These are phyloP conservation scores for Agapostemon virescens DNA, from an alignment of 2,888 invertebrate genomes.

Conservation along the genomic window DNA sequence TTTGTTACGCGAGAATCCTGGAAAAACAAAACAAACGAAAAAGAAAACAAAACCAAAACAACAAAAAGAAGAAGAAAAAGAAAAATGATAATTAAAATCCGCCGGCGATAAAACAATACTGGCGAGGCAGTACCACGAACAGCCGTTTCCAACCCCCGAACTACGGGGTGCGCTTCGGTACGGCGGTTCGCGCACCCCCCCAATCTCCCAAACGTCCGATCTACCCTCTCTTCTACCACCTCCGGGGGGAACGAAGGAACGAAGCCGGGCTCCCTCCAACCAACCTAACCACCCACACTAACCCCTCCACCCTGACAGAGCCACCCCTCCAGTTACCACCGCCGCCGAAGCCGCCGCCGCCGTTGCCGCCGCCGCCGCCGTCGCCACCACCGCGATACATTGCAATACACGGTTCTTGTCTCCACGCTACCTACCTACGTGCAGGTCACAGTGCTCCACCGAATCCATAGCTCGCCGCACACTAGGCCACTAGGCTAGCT, in stretches of 20 bases:
- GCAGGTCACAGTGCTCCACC: slow-evolving; percentile 73
- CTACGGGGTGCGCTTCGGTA: slow-evolving; percentile 13
- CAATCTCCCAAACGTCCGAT: slow-evolving; percentile 68
- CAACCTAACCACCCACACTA: slow-evolving; percentile 69
- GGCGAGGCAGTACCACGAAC: slow-evolving; percentile 29
- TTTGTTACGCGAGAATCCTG: slow-evolving; percentile 19
- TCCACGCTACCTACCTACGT: slow-evolving; percentile 75
- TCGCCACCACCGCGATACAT: slow-evolving; percentile 76
- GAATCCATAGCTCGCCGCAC: slow-evolving; percentile 72
- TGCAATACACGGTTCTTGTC: slow-evolving; percentile 78
- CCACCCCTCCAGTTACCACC: slow-evolving; percentile 70
- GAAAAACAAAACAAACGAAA: neutral
- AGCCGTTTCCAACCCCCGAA: slow-evolving; percentile 52
- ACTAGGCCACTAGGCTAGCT: slow-evolving; percentile 64
- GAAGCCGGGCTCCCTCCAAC: slow-evolving; percentile 67
- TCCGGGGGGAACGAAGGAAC: slow-evolving; percentile 66
- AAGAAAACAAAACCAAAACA: too few species aligned
- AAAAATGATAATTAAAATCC: slow-evolving; percentile 40
- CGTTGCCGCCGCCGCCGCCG: slow-evolving; percentile 59
- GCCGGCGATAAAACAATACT: slow-evolving; percentile 38
- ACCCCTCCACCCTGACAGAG: slow-evolving; percentile 62
- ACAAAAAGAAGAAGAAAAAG: neutral
- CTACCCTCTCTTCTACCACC: slow-evolving; percentile 67
- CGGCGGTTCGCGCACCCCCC: slow-evolving; percentile 72
- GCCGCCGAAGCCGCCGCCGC: slow-evolving; percentile 47